Evolutionary conservation across 2,888 invertebrate species (phyloP), one percentile per base, ranked within the genome.

Genomic region (Autographa pulchrina): DNA sequence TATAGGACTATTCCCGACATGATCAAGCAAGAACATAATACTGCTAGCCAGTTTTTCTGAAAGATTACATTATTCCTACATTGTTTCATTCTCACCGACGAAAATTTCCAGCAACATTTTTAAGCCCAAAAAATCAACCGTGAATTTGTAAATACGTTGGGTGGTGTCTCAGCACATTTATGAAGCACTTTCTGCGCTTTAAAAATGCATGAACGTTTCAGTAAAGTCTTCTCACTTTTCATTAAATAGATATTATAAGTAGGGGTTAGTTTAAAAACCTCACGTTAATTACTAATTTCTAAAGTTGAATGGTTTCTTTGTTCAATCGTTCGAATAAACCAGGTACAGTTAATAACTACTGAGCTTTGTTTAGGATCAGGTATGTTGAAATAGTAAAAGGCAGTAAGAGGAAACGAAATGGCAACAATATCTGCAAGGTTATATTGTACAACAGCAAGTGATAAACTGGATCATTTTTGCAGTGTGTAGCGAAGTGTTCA

Each of bases 341-440:
- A 70, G 71, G 68, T 67, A 68, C 58, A 59, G 66, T 72, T 58
- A 69, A 66, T 68, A 73, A 54, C 68, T 9, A 11, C 38, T 2
- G 70, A 72, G 72, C 5, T 65, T 31, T 60, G 60, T 60, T 54
- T 70, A 58, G 65, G 62, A 31, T 63, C 58, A 48, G 43, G 48
- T 48, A 60, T 72, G 54, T 69, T 60, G 74, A 56, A 74, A 78
- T 63, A 74, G 71, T 81, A 68, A 77, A 59, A 74, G 78, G 74
- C 64, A 48, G 16, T 52, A 75, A 74, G 65, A 74, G 69, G 61
- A 25, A 69, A 62, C n/a, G 65, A 64, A 69, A 65, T 60, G 41
- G 68, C 52, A 71, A 74, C 58, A 78, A 75, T 70, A 78, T 69
- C 48, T 75, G 65, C 75, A 72, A 78, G 81, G 78, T 66, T 75